Evolutionary conservation across 1,140 invertebrate species (phyloP).

Genomic region (Orchestia grillus): DNA sequence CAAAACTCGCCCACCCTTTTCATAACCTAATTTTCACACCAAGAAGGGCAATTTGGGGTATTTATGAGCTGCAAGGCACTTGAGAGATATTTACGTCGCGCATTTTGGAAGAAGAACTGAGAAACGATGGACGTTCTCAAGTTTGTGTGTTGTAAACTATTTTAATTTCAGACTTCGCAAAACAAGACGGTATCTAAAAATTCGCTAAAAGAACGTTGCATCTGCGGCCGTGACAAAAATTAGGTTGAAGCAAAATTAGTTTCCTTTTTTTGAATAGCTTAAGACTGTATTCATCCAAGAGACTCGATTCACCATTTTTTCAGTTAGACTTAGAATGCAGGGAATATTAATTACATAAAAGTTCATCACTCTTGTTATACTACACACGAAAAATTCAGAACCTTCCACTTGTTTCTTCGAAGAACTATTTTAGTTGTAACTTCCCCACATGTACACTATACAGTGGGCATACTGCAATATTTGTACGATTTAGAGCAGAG

Average conservation of each 20-base stretch:
- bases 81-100: neutral
- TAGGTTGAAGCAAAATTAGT: neutral
- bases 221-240: neutral
- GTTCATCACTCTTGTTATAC: too few relatives aligned
- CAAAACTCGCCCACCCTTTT: neutral
- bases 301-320: too few relatives aligned
- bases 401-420: too few relatives aligned
- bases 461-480: too few relatives aligned
- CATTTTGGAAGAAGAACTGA: neutral
- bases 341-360: too few relatives aligned
- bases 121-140: neutral
- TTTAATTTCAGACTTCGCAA: neutral
- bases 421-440: too few relatives aligned
- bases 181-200: neutral
- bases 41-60: neutral
- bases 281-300: neutral
- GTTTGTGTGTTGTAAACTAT: neutral
- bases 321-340: too few relatives aligned
- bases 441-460: too few relatives aligned
- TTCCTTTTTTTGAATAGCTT: neutral
- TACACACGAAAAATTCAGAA: too few relatives aligned
- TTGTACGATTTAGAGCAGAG: too few relatives aligned
- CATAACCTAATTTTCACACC: neutral
- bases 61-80: neutral
- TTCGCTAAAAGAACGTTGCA: neutral